Evolutionary conservation across 1,140 invertebrate genomes (phyloP).

Genomic region (fruit fly (Drosophila melanogaster)): DNA sequence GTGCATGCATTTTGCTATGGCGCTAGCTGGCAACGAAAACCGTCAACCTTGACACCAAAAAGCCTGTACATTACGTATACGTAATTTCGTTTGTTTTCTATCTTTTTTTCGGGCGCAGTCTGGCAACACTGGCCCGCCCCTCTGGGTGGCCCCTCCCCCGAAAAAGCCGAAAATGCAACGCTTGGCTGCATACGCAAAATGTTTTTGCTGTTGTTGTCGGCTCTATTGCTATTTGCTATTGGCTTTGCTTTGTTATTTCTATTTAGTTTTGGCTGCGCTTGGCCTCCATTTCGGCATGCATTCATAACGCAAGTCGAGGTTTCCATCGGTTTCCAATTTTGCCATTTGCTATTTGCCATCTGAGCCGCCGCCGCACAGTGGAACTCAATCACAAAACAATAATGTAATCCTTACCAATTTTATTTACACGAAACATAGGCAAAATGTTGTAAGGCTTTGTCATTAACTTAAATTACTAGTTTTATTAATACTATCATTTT

Average conservation of each 20-base stretch:
- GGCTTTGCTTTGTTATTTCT: conserved; percentile 55
- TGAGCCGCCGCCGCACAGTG: conserved; percentile 50
- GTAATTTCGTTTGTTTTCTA: conserved; percentile 26
- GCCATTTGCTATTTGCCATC: conserved; percentile 73
- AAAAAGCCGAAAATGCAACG: conserved; percentile 74
- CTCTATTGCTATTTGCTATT: conserved; percentile 15
- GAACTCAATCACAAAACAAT: neutral
- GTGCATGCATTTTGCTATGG: conserved; percentile 35
- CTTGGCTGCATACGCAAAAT: conserved; percentile 74
- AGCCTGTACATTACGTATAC: conserved; percentile 61
- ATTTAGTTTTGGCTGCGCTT: conserved; percentile 82
- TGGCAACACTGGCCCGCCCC: conserved; percentile 56
- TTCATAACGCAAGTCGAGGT: conserved; percentile 80
- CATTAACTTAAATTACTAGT: too few species aligned
- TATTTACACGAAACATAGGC: too few species aligned
- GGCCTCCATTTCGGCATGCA: conserved; percentile 80
- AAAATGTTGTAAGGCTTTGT: too few species aligned
- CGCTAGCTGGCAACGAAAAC: neutral
- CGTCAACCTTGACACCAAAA: conserved; percentile 69
- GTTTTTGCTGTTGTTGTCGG: conserved; percentile 15
- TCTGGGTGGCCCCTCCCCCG: conserved; percentile 20
- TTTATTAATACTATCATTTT: too few species aligned
- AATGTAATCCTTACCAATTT: too few species aligned
- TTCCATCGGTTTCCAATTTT: conserved; percentile 81
- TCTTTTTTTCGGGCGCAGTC: conserved; percentile 40